Evolutionary conservation across 2,113 vertebrate species (phyloP).

Genomic region (Xiphophorus hellerii): DNA sequence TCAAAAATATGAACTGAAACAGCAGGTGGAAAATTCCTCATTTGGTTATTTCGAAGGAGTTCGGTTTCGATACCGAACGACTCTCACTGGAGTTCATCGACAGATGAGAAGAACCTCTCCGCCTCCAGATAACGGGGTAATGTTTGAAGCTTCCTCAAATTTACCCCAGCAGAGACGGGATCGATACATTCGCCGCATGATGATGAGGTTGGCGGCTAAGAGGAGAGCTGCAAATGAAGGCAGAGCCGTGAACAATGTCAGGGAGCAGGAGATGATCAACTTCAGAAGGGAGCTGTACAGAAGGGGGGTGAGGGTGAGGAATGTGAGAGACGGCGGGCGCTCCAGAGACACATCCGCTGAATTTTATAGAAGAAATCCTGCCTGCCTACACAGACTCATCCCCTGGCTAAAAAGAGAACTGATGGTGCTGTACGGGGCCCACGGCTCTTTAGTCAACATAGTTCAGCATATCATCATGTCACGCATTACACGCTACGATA

Average conservation of each 20-base stretch:
- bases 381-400: slow-evolving; percentile 91
- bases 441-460: slow-evolving; percentile 90
- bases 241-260: slow-evolving; percentile 77
- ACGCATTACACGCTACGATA: slow-evolving; percentile 86
- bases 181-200: slow-evolving; percentile 82
- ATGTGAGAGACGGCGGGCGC: slow-evolving; percentile 88
- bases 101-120: slow-evolving; percentile 77
- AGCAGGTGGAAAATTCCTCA: slow-evolving; percentile 79
- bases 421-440: slow-evolving; percentile 87
- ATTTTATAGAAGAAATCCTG: slow-evolving; percentile 91
- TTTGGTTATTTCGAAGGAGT: slow-evolving; percentile 84
- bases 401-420: slow-evolving; percentile 95
- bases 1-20: slow-evolving; percentile 87
- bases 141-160: slow-evolving; percentile 81
- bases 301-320: slow-evolving; percentile 84
- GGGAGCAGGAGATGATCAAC: slow-evolving; percentile 89
- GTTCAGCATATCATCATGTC: slow-evolving; percentile 95
- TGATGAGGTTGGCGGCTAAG: slow-evolving; percentile 82
- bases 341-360: slow-evolving; percentile 90
- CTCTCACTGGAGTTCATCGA: slow-evolving; percentile 81
- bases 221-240: slow-evolving; percentile 83
- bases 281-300: slow-evolving; percentile 93
- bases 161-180: slow-evolving; percentile 67
- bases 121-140: slow-evolving; percentile 85
- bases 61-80: slow-evolving; percentile 91